These are phyloP conservation scores for Zygothrica quintamaculata DNA, from an alignment of 2,888 invertebrate genomes.

Conservation along the genomic window DNA sequence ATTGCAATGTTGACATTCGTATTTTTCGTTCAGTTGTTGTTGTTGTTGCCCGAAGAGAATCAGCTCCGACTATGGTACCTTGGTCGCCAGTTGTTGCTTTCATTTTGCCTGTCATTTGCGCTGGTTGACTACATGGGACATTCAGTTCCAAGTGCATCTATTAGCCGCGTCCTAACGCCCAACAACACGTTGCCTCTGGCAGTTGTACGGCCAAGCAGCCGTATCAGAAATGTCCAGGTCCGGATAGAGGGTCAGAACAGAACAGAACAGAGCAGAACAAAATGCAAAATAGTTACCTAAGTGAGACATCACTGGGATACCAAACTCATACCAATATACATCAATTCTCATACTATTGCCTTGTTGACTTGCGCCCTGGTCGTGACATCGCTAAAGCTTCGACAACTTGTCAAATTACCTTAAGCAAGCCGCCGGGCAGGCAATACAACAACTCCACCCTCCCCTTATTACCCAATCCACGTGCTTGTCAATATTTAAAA, in stretches of 20 bases:
- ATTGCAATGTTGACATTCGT: slow-evolving; percentile 83
- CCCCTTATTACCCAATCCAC: slow-evolving; percentile 9
- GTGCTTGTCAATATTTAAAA: slow-evolving; percentile 66
- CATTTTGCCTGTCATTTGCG: slow-evolving; percentile 59
- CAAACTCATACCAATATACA: slow-evolving; percentile 10
- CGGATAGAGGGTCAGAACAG: slow-evolving; percentile 4
- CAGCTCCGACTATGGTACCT: slow-evolving; percentile 9
- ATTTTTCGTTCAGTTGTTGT: slow-evolving; percentile 62
- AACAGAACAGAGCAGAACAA: slow-evolving; percentile 1
- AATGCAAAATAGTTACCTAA: slow-evolving; percentile 39
- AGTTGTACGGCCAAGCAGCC: slow-evolving; percentile 3
- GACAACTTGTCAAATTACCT: slow-evolving; percentile 80
- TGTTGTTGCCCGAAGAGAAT: too few species aligned
- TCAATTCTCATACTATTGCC: too few species aligned
- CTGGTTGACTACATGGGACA: slow-evolving; percentile 35
- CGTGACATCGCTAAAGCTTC: slow-evolving; percentile 73
- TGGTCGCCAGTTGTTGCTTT: slow-evolving; percentile 36
- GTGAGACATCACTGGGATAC: slow-evolving; percentile 43
- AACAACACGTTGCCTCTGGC: slow-evolving; percentile 55
- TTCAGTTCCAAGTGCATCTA: slow-evolving; percentile 69
- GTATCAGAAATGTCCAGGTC: not conserved
- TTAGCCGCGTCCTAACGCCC: slow-evolving; percentile 62
- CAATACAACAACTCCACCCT: slow-evolving; percentile 26
- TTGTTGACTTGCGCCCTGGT: slow-evolving; percentile 59
- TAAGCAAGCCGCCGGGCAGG: slow-evolving; percentile 63